Evolutionary conservation across 1,140 invertebrate genomes (phyloP).

Genomic region (Doryteuthis pealeii): DNA sequence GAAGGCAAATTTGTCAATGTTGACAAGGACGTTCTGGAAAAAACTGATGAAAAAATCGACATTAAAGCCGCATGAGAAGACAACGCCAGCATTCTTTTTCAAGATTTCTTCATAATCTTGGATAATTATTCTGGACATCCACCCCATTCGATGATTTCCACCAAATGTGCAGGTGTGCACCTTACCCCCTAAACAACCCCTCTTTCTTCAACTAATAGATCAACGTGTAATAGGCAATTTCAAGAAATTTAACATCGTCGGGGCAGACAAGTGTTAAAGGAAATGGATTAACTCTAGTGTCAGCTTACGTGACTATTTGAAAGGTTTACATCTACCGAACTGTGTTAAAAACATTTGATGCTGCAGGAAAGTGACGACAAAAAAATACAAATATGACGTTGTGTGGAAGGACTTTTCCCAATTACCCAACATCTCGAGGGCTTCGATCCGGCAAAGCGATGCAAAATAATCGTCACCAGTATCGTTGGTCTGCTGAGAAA

Average conservation of each 20-base stretch:
- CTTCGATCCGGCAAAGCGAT: no score
- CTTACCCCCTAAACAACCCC: background rate
- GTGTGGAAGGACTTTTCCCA: background rate
- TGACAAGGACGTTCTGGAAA: no score
- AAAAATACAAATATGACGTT: background rate
- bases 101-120: background rate
- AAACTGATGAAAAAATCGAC: no score
- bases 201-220: background rate
- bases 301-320: background rate
- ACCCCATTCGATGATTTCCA: background rate
- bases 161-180: background rate
- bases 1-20: no score
- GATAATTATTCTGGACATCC: slow-evolving; percentile 4
- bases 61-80: no score
- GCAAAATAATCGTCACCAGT: background rate
- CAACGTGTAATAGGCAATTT: background rate
- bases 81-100: no score
- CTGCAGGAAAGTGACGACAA: background rate
- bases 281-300: background rate
- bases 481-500: background rate
- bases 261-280: background rate
- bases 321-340: background rate
- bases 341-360: background rate
- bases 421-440: no score
- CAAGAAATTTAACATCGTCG: background rate